Conservation (phyloP, 2,888 invertebrate species). For the Yponomeuta malinellus region DNA sequence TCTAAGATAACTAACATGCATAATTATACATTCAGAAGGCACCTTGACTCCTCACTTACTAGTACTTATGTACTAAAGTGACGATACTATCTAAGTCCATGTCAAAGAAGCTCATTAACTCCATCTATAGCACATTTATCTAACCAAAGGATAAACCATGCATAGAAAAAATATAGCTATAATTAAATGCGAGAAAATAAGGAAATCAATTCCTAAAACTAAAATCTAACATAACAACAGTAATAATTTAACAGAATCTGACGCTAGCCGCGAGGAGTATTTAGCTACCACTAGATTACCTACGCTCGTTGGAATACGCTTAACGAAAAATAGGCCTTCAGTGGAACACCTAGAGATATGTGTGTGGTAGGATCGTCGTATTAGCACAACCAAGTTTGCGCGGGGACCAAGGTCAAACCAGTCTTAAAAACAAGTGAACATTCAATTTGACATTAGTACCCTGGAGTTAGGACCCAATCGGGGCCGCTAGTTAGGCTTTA, state of each 20-base stretch:
- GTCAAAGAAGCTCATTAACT: neutral
- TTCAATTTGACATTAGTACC: conserved; percentile 9
- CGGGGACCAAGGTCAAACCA: conserved; percentile 26
- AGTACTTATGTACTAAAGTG: conserved; percentile 24
- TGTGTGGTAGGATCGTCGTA: neutral
- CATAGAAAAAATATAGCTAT: conserved; percentile 38
- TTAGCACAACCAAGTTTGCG: conserved; percentile 19
- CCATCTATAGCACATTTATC: conserved; percentile 68
- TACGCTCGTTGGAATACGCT: conserved; percentile 39
- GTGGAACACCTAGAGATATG: conserved; percentile 5
- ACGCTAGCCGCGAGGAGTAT: conserved; percentile 29
- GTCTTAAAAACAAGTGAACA: neutral
- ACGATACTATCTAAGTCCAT: conserved; percentile 20
- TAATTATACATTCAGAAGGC: conserved; percentile 53
- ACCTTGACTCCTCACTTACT: conserved; percentile 38
- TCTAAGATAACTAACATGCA: conserved; percentile 59
- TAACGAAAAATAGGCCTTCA: conserved; percentile 31
- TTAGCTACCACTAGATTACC: conserved; percentile 30
- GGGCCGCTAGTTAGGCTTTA: neutral
- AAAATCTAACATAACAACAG: conserved; percentile 57
- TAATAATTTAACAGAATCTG: conserved; percentile 41
- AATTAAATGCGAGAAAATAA: conserved; percentile 34
- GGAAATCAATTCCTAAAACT: conserved; percentile 32
- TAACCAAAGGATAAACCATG: conserved; percentile 59
- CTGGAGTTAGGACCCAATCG: conserved; percentile 4